These are phyloP conservation scores for Tyria jacobaeae DNA, from an alignment of 2,888 invertebrate genomes.

Conservation along the genomic window DNA sequence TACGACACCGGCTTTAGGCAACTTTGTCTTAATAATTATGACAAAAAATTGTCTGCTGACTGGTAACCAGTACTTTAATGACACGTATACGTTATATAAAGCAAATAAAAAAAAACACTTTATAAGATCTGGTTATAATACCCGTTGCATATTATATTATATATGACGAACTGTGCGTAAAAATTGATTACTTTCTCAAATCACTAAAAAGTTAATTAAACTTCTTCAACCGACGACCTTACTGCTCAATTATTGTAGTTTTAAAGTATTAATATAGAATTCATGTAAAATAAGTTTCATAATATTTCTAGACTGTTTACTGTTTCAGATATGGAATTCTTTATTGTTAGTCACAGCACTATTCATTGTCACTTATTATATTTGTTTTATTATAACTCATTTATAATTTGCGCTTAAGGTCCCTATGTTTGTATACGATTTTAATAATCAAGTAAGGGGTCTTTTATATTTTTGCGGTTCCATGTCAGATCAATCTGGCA, in stretches of 20 bases:
- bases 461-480: neutral
- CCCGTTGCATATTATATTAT: neutral
- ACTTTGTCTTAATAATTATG: neutral
- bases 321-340: neutral
- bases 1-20: neutral
- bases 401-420: neutral
- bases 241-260: constrained; percentile 20
- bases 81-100: neutral
- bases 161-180: neutral
- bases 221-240: constrained; percentile 1
- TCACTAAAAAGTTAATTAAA: constrained; percentile 2
- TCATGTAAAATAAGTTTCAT: neutral
- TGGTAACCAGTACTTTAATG: neutral
- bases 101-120: neutral
- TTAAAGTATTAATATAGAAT: neutral
- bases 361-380: neutral
- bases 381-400: too few relatives aligned
- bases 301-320: neutral
- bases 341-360: constrained; percentile 10
- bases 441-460: neutral
- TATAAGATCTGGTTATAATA: neutral
- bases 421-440: neutral
- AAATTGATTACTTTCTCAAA: neutral
- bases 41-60: neutral
- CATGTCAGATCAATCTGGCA: too few relatives aligned